phyloP scores from a whole-genome alignment of 2,113 vertebrate genomes.

The Epinephelus cyanopodus region DNA sequence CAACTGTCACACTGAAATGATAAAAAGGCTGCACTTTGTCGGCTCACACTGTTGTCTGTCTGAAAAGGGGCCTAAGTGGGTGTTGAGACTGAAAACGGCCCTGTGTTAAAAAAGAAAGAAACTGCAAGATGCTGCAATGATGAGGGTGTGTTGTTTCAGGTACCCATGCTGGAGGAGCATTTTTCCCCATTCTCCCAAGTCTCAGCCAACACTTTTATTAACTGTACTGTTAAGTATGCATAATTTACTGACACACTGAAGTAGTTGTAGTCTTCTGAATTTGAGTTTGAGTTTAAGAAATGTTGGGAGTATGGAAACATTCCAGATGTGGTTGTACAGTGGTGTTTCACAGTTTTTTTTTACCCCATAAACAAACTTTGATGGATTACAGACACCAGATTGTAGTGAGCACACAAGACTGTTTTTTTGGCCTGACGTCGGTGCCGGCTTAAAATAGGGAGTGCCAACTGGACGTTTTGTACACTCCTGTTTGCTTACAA shows the following conservation, averaged over 20 bases:
- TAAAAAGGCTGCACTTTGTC: constrained; percentile 4
- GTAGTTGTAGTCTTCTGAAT: too few relatives aligned
- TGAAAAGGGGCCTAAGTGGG: neutral
- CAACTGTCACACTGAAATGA: neutral
- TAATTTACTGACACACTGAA: too few relatives aligned
- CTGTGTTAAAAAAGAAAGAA: neutral
- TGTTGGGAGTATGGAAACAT: too few relatives aligned
- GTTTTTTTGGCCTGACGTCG: too few relatives aligned
- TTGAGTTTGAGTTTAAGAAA: too few relatives aligned
- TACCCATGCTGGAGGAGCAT: neutral
- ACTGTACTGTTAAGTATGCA: neutral
- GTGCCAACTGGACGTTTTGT: too few relatives aligned
- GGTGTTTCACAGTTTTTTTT: neutral
- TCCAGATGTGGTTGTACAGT: neutral
- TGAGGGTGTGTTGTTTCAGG: neutral
- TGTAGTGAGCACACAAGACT: too few relatives aligned
- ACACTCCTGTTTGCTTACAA: too few relatives aligned
- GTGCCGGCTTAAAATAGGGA: too few relatives aligned
- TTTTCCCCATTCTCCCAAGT: too few relatives aligned
- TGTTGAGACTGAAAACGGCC: constrained; percentile 1
- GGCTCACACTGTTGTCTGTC: neutral
- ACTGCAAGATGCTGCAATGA: neutral
- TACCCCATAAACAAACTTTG: neutral
- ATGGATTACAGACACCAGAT: neutral
- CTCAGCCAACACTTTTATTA: too few relatives aligned